Evolutionary conservation across 1,140 invertebrate genomes (phyloP), one percentile per base, ranked within the genome.

Genomic region (Branchinecta lindahli): DNA sequence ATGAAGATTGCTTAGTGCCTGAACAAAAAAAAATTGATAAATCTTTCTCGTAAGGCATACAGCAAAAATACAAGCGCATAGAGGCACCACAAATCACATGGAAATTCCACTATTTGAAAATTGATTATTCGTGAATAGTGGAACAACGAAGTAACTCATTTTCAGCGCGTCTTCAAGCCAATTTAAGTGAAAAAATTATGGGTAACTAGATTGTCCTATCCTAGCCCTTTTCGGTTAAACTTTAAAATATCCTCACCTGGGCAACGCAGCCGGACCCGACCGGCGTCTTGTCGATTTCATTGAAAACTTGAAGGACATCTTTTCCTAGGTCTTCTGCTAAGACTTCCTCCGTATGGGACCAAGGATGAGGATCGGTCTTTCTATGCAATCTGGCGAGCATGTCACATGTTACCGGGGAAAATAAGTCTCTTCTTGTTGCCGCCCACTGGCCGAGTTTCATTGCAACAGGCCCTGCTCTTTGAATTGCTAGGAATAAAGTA

Each of bases 391-490:
- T 73, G 7, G 79, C 76, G 6, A 83, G 75, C 18, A 71, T 72
- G 46, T 76, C 72, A 73, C 82, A 83, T 61, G 83, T 72, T 67
- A 82, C 77, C 33, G 75, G 73, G 0, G 79, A 75, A 71, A 82
- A 82, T 44, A 83, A 69, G 73, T 83, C 81, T 69, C 79, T 72
- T 15, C 81, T 69, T 12, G 80, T 83, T 7, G 80, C 79, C 7
- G 78, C 77, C 82, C 82, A 83, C 71, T 83, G 82, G 7, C 81
- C 81, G n/a, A 83, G 77, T 74, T 84, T 84, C 15, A 83, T 75
- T 61, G 82, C 82, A 21, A 81, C 79, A 4, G 83, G 81, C 0
- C 83, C 83, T 45, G 79, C 76, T 47, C 75, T 73, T 72, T 83
- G 78, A 18, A 83, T 74, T 45, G 73, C 78, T 77, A 45, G 33